Conservation (phyloP, 2,797 vertebrate genomes). For the Arnoldichthys spilopterus region DNA sequence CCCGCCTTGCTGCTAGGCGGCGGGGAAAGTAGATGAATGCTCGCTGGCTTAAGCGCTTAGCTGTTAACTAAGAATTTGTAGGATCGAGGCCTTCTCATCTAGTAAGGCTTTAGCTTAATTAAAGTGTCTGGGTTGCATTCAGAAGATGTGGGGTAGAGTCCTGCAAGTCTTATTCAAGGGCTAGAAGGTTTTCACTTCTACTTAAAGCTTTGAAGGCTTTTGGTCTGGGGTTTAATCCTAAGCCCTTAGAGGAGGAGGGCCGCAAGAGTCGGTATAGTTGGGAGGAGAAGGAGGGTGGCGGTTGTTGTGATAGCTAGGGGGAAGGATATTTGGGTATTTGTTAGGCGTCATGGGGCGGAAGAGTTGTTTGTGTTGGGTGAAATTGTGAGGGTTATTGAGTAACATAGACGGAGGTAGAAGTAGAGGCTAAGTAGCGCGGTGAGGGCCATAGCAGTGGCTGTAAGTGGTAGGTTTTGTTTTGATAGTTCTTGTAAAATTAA, state of each 20-base stretch:
- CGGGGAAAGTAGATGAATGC: conserved; percentile 64
- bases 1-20: neutral
- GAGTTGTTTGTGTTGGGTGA: rapidly evolving
- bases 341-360: rapidly evolving
- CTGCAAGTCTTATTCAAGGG: conserved; percentile 62
- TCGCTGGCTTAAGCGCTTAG: conserved; percentile 64
- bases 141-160: conserved; percentile 66
- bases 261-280: rapidly evolving
- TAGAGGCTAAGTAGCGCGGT: too few relatives aligned
- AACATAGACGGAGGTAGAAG: too few relatives aligned
- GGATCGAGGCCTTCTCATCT: conserved; percentile 69
- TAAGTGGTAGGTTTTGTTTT: rapidly evolving
- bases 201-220: conserved; percentile 69
- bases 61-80: conserved; percentile 71
- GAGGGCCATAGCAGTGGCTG: rapidly evolving
- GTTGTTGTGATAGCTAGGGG: rapidly evolving
- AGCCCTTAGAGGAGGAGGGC: neutral
- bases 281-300: rapidly evolving
- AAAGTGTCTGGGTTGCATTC: conserved; percentile 71
- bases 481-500: conserved; percentile 53
- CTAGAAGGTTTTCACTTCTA: conserved; percentile 61
- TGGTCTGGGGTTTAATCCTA: conserved; percentile 66
- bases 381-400: too few relatives aligned
- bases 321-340: rapidly evolving
- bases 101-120: conserved; percentile 72